Conservation (phyloP, 2,888 invertebrate genomes). For the Labia minor region DNA sequence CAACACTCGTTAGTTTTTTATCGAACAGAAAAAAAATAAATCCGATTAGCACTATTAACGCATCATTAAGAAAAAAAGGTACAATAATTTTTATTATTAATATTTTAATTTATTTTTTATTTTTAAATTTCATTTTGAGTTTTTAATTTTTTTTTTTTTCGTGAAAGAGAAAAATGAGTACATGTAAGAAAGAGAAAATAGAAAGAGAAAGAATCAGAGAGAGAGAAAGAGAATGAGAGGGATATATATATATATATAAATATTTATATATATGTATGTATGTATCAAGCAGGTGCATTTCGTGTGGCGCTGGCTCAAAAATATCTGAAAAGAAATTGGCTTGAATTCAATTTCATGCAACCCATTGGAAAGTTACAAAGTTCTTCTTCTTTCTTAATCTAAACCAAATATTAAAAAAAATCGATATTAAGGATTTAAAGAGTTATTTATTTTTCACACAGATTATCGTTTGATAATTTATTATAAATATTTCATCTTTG, state of each 20-base stretch:
- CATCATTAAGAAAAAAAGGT: background rate
- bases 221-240: background rate
- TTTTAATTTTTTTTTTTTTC: background rate
- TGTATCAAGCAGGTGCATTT: no score
- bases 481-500: no score
- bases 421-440: background rate
- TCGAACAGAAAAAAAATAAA: slow-evolving; percentile 8
- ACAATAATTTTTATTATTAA: no score
- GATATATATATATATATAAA: no score
- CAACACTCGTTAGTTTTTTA: slow-evolving; percentile 13
- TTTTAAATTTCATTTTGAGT: background rate
- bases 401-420: no score
- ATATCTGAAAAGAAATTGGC: background rate
- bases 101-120: background rate
- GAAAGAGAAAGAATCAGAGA: background rate
- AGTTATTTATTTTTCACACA: no score
- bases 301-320: slow-evolving; percentile 4
- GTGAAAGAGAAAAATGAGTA: background rate
- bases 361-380: background rate
- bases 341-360: background rate
- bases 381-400: background rate
- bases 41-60: slow-evolving; percentile 8
- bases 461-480: no score
- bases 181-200: background rate
- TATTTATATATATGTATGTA: no score